These are phyloP conservation scores for Chroicocephalus ridibundus DNA, from an alignment of 2,113 vertebrate species.

Conservation along the genomic window DNA sequence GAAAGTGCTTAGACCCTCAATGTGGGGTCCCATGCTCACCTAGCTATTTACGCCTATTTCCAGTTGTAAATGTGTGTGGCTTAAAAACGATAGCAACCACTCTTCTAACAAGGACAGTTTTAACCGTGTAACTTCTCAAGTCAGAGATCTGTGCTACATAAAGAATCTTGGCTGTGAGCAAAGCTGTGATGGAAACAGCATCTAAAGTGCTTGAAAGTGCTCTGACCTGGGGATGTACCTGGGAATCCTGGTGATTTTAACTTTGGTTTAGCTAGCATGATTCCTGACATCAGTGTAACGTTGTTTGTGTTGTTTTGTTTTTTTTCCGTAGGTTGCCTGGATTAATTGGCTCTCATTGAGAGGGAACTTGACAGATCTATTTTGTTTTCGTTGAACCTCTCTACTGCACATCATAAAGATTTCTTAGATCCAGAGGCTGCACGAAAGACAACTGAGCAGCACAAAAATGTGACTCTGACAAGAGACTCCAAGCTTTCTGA, in stretches of 20 bases:
- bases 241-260: neutral
- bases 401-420: neutral
- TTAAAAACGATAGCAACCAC: neutral
- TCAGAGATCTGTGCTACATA: neutral
- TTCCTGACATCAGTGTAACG: neutral
- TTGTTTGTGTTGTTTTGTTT: neutral
- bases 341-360: conserved; percentile 36
- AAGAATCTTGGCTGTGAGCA: neutral
- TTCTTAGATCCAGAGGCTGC: neutral
- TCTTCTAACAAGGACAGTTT: neutral
- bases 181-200: neutral
- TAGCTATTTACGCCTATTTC: neutral
- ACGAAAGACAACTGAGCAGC: neutral
- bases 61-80: neutral
- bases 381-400: conserved; percentile 15
- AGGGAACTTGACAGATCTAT: conserved; percentile 22
- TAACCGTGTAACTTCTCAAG: neutral
- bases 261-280: neutral
- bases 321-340: conserved; percentile 60
- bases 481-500: neutral
- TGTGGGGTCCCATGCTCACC: neutral
- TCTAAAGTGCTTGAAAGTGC: neutral
- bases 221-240: neutral
- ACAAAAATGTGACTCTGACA: conserved; percentile 24
- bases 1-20: neutral